Evolutionary conservation across 1,140 invertebrate species (phyloP).

Genomic region (Drosophila mayri): DNA sequence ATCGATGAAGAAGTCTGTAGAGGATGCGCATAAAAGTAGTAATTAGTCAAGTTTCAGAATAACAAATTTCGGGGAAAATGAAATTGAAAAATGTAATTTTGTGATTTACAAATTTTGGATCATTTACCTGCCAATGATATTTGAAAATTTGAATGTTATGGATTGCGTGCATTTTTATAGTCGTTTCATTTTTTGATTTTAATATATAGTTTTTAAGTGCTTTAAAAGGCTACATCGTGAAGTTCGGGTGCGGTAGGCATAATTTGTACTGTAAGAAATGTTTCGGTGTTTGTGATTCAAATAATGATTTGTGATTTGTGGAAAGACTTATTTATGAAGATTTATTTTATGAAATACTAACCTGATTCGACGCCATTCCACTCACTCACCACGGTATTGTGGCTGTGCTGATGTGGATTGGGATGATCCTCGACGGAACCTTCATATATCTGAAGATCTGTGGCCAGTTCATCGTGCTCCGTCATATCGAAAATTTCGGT

Average conservation of each 20-base stretch:
- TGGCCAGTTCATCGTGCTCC: constrained; percentile 86
- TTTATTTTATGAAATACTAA: constrained; percentile 31
- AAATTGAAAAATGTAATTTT: constrained; percentile 7
- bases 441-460: constrained; percentile 71
- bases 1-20: constrained; percentile 70
- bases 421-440: constrained; percentile 65
- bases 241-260: constrained; percentile 72
- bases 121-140: constrained; percentile 58
- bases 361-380: constrained; percentile 84
- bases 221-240: constrained; percentile 72
- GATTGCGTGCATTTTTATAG: constrained; percentile 34
- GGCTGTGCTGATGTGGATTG: constrained; percentile 63
- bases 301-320: constrained; percentile 27
- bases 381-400: constrained; percentile 76
- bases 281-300: constrained; percentile 32
- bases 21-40: not conserved
- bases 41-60: not conserved
- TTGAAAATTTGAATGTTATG: constrained; percentile 33
- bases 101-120: constrained; percentile 16
- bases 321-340: not conserved
- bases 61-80: not conserved
- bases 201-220: constrained; percentile 17
- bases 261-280: constrained; percentile 74
- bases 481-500: constrained; percentile 95
- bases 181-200: constrained; percentile 16